Percentiles rank a stretch among this genome's conserved stretches.
Conservation (phyloP, 2,888 invertebrate genomes). For the Ligdia adustata region DNA sequence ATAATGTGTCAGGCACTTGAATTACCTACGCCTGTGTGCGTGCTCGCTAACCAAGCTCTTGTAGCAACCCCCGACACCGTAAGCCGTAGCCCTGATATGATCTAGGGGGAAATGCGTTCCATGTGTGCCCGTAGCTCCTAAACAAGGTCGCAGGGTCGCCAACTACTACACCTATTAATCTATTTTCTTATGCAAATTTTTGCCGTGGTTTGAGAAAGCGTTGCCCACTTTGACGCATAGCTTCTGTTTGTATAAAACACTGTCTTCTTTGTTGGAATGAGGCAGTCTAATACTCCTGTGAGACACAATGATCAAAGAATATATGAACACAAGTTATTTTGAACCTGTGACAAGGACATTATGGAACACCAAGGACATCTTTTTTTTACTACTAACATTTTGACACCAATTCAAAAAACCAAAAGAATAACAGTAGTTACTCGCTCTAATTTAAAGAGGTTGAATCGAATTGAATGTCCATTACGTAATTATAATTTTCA, state of each 20-base stretch:
- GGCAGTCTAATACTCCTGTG: too few species aligned
- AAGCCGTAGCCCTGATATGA: slow-evolving; percentile 28
- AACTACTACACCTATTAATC: slow-evolving; percentile 35
- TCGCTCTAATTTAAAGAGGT: slow-evolving; percentile 5
- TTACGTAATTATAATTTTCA: slow-evolving; percentile 28
- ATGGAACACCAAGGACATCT: too few species aligned
- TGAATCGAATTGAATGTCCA: slow-evolving; percentile 21
- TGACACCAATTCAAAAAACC: background rate
- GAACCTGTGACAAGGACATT: too few species aligned
- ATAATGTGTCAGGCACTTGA: too few species aligned
- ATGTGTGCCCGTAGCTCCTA: slow-evolving; percentile 50
- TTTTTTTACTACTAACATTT: background rate
- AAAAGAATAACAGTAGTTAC: background rate
- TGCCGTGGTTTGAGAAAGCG: slow-evolving; percentile 19
- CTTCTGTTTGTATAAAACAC: too few species aligned
- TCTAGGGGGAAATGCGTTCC: slow-evolving; percentile 60
- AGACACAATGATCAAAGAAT: too few species aligned
- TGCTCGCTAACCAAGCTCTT: background rate
- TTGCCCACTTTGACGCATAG: slow-evolving; percentile 13
- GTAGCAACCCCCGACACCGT: background rate
- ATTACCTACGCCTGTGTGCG: slow-evolving; percentile 41
- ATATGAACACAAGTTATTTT: too few species aligned
- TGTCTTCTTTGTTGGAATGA: too few species aligned
- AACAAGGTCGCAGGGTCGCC: slow-evolving; percentile 59
- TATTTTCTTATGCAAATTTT: slow-evolving; percentile 37